phyloP scores from a whole-genome alignment of 2,888 invertebrate genomes.

The Prionchulus punctatus region DNA sequence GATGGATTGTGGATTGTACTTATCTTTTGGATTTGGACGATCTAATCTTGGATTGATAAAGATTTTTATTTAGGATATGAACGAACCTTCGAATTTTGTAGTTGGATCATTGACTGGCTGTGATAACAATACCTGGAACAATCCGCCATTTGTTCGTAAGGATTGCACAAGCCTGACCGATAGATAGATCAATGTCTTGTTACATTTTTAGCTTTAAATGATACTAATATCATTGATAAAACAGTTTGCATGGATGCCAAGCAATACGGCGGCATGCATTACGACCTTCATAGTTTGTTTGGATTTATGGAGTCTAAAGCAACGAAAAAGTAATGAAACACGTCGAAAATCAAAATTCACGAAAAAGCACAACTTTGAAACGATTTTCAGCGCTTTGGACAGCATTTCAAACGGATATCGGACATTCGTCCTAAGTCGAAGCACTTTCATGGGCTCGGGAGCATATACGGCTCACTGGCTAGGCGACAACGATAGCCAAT shows the following conservation, averaged over 20 bases:
- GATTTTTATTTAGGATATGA: slow-evolving; percentile 47
- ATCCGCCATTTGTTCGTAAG: slow-evolving; percentile 23
- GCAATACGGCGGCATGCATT: slow-evolving; percentile 46
- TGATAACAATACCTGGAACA: slow-evolving; percentile 20
- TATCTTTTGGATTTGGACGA: too few species aligned
- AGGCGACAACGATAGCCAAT: slow-evolving; percentile 42
- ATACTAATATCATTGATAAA: slow-evolving; percentile 38
- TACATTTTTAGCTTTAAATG: slow-evolving; percentile 22
- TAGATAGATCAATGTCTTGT: too few species aligned
- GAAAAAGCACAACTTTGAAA: too few species aligned
- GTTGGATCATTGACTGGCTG: slow-evolving; percentile 19
- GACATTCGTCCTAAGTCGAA: slow-evolving; percentile 50
- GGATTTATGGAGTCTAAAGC: slow-evolving; percentile 40
- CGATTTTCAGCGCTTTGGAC: not conserved
- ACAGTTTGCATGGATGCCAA: slow-evolving; percentile 64
- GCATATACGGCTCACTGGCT: slow-evolving; percentile 44
- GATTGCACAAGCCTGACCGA: too few species aligned
- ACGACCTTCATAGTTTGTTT: slow-evolving; percentile 38
- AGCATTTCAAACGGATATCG: not conserved
- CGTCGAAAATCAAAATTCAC: too few species aligned
- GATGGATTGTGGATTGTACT: slow-evolving; percentile 62
- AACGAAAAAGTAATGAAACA: slow-evolving; percentile 22
- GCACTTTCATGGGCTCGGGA: slow-evolving; percentile 59
- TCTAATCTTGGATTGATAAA: too few species aligned
- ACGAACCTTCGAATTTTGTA: slow-evolving; percentile 63